Percentiles rank a stretch among this genome's conserved stretches.
These are phyloP conservation scores for Tyto alba DNA, from an alignment of 2,113 vertebrate genomes.

Conservation along the genomic window DNA sequence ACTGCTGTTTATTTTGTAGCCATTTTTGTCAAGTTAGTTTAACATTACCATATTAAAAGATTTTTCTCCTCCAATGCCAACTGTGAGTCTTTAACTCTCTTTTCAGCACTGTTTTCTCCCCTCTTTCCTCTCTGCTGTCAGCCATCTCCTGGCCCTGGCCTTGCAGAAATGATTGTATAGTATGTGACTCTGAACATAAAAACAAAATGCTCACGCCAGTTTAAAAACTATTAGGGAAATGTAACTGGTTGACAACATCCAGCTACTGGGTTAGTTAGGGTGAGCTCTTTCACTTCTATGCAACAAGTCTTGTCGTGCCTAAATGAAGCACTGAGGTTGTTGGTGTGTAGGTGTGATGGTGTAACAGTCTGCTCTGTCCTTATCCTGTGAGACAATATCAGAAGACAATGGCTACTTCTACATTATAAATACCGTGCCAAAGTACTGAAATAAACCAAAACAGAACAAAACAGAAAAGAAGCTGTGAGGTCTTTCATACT, in stretches of 20 bases:
- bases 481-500: background rate
- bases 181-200: background rate
- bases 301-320: background rate
- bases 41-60: background rate
- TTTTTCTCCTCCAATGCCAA: background rate
- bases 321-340: background rate
- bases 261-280: background rate
- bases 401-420: background rate
- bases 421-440: background rate
- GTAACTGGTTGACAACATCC: background rate
- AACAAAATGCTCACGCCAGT: background rate
- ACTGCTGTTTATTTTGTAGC: background rate
- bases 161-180: background rate
- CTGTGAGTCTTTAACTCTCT: background rate
- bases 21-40: background rate
- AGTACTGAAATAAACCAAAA: background rate
- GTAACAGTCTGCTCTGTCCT: background rate
- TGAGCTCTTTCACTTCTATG: background rate
- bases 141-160: background rate
- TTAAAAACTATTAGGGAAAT: background rate
- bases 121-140: background rate
- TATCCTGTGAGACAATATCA: background rate
- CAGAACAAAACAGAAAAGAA: background rate
- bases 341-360: background rate
- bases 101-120: background rate